Base-by-base conservation (phyloP, 2,888 invertebrate genomes). In the Lasioglossum marginatum region DNA sequence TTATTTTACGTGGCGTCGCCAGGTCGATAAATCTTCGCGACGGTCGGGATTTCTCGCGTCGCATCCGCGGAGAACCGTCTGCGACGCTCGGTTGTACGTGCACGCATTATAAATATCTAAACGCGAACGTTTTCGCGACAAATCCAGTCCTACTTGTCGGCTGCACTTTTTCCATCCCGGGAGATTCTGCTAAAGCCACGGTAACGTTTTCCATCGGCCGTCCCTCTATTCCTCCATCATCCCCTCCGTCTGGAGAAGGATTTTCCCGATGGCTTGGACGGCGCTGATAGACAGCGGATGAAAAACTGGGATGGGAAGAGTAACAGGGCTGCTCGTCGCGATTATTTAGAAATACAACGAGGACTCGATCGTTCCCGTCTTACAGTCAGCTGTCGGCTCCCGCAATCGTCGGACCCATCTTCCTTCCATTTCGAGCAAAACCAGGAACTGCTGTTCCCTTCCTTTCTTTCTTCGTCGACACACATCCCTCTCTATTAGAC, bases 271-370 rank as follows among this genome's bases (percentile, higher is more conserved):
- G 31, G 57, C 31, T 10, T 12, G 77, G n/a, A 52, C 60, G 27
- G 0, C 23, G 63, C 19, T 34, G 73, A 79, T 60, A 48, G 66
- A 23, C 37, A n/a, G 31, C 1, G 63, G 57, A 37, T n/a, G 68
- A n/a, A 40, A 66, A 23, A 19, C 34, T 4, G 19, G 34, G 23
- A 68, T 8, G 23, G 12, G 34, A 23, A 4, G 34, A 37, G 31
- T 34, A 37, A 68, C 34, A 37, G 34, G 37, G 37, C 34, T 37
- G 68, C 23, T 23, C 68, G 68, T 37, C 68, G 34, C 68, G 37
- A 68, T 68, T 68, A 68, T 68, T 57, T 63, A 71, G 34, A 60
- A 83, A 83, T 68, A 89, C 87, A 90, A 88, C 86, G 91, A 85
- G 85, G 70, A 70, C 37, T 70, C 23, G 68, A 70, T 70, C 12